A percentile compares a stretch with the other conserved stretches of the same genome.
phyloP scores from a whole-genome alignment of 2,113 vertebrate genomes.

The Symphodus melops region DNA sequence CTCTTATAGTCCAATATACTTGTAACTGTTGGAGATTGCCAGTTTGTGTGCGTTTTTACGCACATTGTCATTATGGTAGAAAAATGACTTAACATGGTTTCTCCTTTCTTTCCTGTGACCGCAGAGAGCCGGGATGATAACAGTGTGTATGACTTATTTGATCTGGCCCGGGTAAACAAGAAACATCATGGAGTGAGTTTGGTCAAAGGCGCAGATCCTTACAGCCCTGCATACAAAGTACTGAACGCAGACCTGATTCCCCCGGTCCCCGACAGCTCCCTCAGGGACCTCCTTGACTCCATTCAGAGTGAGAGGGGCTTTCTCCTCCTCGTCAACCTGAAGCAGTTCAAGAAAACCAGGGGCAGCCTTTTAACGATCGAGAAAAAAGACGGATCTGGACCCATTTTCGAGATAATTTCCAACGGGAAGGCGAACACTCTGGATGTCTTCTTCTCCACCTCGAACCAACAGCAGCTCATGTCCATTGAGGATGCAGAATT shows the following conservation, averaged over 20 bases:
- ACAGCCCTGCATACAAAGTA: slow-evolving; percentile 94
- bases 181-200: slow-evolving; percentile 87
- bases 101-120: slow-evolving; percentile 38
- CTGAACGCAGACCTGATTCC: slow-evolving; percentile 93
- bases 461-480: slow-evolving; percentile 87
- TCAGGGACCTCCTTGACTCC: slow-evolving; percentile 94
- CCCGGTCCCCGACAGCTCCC: slow-evolving; percentile 87
- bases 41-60: slow-evolving; percentile 7
- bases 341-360: slow-evolving; percentile 90
- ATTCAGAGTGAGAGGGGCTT: slow-evolving; percentile 94
- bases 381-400: slow-evolving; percentile 88
- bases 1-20: background rate
- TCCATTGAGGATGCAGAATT: slow-evolving; percentile 92
- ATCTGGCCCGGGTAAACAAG: slow-evolving; percentile 84
- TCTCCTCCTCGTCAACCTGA: slow-evolving; percentile 91
- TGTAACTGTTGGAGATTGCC: background rate
- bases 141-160: slow-evolving; percentile 94
- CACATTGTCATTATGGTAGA: slow-evolving; percentile 12
- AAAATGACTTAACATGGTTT: background rate
- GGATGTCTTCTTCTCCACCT: slow-evolving; percentile 89
- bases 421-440: slow-evolving; percentile 93
- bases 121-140: slow-evolving; percentile 92
- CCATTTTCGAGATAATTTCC: slow-evolving; percentile 93
- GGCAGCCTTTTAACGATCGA: slow-evolving; percentile 91
- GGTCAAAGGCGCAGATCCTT: slow-evolving; percentile 91